Base-by-base conservation (phyloP, 2,113 vertebrate genomes). In the Australoheros scitulus region DNA sequence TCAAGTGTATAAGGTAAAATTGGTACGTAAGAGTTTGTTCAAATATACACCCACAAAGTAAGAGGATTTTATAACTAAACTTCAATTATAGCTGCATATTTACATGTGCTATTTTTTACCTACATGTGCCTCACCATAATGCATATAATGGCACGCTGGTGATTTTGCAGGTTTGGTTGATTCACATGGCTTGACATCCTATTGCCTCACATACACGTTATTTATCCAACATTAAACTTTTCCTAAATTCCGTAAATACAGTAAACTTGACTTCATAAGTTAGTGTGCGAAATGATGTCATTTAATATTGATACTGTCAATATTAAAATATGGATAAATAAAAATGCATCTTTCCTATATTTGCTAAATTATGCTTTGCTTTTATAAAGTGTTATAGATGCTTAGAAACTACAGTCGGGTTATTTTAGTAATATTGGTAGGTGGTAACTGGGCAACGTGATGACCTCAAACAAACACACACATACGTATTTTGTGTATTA, bases 261-360 rank as follows among this genome's bases (percentile, higher is more conserved):
- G 43, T 29, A 52, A 70, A 32, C 17, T 43, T 13, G 15, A 70
- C 24, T 50, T 70, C 47, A 3, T 50, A 7, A 70, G 64, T 70
- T 50, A 50, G 29, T 29, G 5, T 50, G 64, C 17, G 9, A 70
- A 70, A 50, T 50, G 6, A 29, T 70, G 17, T 70, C 32, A 52
- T 52, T 50, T 20, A 8, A 52, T 50, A 47, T 68, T 47, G 8
- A 47, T 26, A 68, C 2, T 17, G 64, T 18, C 26, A 29, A 70
- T 47, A 70, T 50, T 5, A 70, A 5, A 70, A 70, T 50, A 17
- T 50, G 41, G 5, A 50, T 18, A 26, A 47, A 68, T 26, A 26
- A 47, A 68, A 47, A 68, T 0, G 0, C 6, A 47, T 68, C 26
- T 47, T 18, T 68, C 26, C 18, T 2, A 47, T 18, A 47, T 18